Conservation (phyloP, 2,113 vertebrate genomes). For the Mesoclemmys tuberculata region DNA sequence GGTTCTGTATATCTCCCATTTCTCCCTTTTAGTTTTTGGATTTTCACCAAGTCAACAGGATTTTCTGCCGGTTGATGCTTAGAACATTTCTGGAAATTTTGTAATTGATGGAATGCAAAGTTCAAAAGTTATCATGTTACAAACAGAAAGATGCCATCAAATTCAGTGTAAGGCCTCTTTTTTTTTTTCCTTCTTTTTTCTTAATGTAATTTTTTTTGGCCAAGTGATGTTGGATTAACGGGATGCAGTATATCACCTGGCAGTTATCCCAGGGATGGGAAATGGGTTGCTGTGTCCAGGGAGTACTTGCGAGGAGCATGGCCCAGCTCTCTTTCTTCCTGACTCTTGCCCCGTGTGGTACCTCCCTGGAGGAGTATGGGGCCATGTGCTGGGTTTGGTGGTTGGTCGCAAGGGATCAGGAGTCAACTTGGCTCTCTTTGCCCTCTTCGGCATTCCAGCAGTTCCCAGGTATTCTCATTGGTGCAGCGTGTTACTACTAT, state of each 20-base stretch:
- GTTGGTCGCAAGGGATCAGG: background rate
- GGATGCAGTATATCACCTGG: too few species aligned
- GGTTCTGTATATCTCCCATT: background rate
- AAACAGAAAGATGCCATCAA: background rate
- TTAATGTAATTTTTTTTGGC: too few species aligned
- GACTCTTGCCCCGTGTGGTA: accelerated
- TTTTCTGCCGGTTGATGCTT: background rate
- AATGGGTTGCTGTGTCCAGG: background rate
- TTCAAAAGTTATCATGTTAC: background rate
- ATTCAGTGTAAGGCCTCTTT: background rate
- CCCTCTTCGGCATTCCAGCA: background rate
- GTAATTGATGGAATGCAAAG: background rate
- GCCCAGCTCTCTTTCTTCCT: background rate
- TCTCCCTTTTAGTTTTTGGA: background rate
- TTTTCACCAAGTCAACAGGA: background rate
- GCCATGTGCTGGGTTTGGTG: background rate
- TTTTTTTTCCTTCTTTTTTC: background rate
- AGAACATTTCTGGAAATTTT: background rate
- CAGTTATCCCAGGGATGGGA: too few species aligned
- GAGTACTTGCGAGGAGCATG: background rate
- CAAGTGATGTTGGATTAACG: too few species aligned
- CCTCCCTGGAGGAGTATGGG: accelerated
- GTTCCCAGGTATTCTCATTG: background rate
- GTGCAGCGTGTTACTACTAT: background rate
- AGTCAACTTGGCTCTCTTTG: background rate